Conservation (phyloP, 2,113 vertebrate genomes). For the Gopherus evgoodei region DNA sequence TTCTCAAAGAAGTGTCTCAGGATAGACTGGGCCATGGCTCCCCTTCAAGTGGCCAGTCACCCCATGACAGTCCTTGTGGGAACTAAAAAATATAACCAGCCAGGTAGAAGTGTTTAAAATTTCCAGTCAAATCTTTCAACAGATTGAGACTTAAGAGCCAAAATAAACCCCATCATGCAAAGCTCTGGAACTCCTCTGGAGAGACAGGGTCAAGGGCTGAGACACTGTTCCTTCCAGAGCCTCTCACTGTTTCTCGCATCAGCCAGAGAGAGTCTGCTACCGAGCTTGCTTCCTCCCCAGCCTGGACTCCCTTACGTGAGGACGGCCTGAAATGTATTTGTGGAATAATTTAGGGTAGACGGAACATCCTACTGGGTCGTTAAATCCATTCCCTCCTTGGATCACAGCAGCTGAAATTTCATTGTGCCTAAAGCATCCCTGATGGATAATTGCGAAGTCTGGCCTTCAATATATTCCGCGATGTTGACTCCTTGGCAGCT, state of each 20-base stretch:
- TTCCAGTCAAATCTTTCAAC: slow-evolving; percentile 9
- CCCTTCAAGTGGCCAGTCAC: not conserved
- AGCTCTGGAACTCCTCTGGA: not conserved
- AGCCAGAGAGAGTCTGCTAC: not conserved
- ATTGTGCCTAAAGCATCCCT: not conserved
- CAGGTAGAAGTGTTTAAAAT: slow-evolving; percentile 41
- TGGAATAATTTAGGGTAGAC: not conserved
- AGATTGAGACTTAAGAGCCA: slow-evolving; percentile 18
- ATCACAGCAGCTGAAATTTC: not conserved
- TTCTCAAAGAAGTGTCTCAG: not conserved
- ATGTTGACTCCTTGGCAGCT: slow-evolving; percentile 39
- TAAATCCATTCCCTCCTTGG: not conserved
- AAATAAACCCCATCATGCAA: not conserved
- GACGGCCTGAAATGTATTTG: not conserved
- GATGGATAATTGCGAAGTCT: not conserved
- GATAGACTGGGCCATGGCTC: not conserved
- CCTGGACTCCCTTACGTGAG: not conserved
- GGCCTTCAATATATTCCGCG: slow-evolving; percentile 3
- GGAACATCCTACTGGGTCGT: not conserved
- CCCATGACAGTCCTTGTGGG: not conserved
- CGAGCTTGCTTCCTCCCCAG: not conserved
- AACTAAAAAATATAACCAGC: not conserved
- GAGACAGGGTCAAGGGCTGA: slow-evolving; percentile 1
- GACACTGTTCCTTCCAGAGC: slow-evolving; percentile 1
- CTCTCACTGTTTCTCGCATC: not conserved